Conservation (phyloP, 2,888 invertebrate species). For the Sceliomorpha sp. region DNA sequence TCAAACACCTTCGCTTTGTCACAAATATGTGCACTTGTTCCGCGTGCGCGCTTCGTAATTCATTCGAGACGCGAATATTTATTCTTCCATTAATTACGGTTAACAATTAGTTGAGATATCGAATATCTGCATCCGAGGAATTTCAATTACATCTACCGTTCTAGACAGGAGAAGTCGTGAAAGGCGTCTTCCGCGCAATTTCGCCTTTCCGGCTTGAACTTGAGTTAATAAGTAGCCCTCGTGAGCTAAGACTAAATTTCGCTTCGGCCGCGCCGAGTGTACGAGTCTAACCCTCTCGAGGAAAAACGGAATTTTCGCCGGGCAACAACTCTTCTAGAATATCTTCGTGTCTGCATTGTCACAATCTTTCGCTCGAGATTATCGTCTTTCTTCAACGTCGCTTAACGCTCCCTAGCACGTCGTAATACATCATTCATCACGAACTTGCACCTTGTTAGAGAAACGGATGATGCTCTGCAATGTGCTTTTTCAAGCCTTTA, state of each 20-base stretch:
- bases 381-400: not conserved
- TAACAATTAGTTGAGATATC: constrained; percentile 31
- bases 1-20: no score
- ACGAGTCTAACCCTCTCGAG: no score
- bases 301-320: no score
- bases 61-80: constrained; percentile 8
- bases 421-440: not conserved
- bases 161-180: constrained; percentile 28
- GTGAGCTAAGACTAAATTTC: constrained; percentile 14
- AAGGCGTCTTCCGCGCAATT: constrained; percentile 35
- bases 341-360: no score
- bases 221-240: constrained; percentile 26
- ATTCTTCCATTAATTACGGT: constrained; percentile 20
- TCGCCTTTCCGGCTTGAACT: constrained; percentile 25
- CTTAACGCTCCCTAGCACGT: not conserved
- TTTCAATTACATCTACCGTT: constrained; percentile 40
- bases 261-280: not conserved
- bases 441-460: not conserved
- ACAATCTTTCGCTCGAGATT: no score
- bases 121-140: constrained; percentile 27
- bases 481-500: constrained; percentile 17
- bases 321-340: constrained; percentile 1
- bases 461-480: constrained; percentile 9
- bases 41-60: not conserved
- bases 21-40: not conserved